Evolutionary conservation across 2,888 invertebrate species (phyloP).

Genomic region (Drepana falcataria): DNA sequence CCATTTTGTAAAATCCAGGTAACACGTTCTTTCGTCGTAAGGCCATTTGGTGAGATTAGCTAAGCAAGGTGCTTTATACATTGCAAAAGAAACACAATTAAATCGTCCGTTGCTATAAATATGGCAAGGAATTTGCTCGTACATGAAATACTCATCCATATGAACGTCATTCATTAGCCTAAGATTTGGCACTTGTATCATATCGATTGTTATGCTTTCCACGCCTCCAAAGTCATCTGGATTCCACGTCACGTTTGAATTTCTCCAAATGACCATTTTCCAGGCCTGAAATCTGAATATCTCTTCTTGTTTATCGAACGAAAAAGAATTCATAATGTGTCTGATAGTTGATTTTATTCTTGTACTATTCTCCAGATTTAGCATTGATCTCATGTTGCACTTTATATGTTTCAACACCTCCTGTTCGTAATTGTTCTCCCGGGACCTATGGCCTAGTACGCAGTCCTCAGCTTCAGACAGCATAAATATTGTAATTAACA

Average conservation of each 20-base stretch:
- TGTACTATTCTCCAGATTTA: too few species aligned
- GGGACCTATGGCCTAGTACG: slow-evolving; percentile 10
- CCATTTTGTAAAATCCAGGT: slow-evolving; percentile 17
- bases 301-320: slow-evolving; percentile 23
- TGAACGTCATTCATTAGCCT: slow-evolving; percentile 22
- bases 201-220: slow-evolving; percentile 3
- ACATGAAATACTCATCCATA: not conserved
- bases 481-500: too few species aligned
- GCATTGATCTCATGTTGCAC: not conserved
- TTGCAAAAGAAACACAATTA: slow-evolving; percentile 12
- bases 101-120: slow-evolving; percentile 18
- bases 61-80: not conserved
- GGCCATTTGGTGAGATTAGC: slow-evolving; percentile 36
- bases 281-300: slow-evolving; percentile 21
- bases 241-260: slow-evolving; percentile 39
- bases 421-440: slow-evolving; percentile 20
- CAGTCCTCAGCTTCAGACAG: not conserved
- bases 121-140: slow-evolving; percentile 13
- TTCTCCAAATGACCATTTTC: slow-evolving; percentile 23
- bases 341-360: slow-evolving; percentile 2
- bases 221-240: slow-evolving; percentile 27
- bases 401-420: slow-evolving; percentile 11
- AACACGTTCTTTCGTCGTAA: slow-evolving; percentile 34
- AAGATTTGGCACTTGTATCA: slow-evolving; percentile 30
- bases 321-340: slow-evolving; percentile 30